phyloP scores from a whole-genome alignment of 2,797 vertebrate species.

The Rachycentron canadum region DNA sequence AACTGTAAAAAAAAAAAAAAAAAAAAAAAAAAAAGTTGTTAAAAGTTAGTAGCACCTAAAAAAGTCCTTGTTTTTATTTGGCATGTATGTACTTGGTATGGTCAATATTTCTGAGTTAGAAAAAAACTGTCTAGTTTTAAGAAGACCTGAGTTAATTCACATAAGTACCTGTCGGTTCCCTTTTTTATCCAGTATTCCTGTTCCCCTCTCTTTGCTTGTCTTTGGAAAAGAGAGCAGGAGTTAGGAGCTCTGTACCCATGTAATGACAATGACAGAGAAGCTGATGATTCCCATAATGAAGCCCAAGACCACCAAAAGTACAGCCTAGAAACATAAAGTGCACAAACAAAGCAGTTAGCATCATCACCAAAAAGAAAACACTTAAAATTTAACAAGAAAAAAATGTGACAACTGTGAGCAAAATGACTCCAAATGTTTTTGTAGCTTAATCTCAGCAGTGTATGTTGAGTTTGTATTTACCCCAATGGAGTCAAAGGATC shows the following conservation, averaged over 20 bases:
- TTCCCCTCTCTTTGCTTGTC: slow-evolving; percentile 42
- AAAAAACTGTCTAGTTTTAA: slow-evolving; percentile 10
- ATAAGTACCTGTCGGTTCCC: slow-evolving; percentile 25
- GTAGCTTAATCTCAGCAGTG: background rate
- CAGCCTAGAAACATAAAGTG: slow-evolving; percentile 73
- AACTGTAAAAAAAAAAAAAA: slow-evolving; percentile 12
- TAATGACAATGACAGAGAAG: slow-evolving; percentile 88
- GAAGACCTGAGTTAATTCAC: slow-evolving; percentile 30
- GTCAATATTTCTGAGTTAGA: background rate
- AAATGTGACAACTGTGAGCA: background rate
- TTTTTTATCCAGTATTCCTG: slow-evolving; percentile 36
- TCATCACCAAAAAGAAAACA: background rate
- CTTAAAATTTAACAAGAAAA: background rate
- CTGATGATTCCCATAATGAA: slow-evolving; percentile 89
- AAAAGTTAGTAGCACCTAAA: background rate
- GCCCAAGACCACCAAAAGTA: slow-evolving; percentile 86
- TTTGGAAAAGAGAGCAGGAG: background rate
- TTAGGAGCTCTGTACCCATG: slow-evolving; percentile 84
- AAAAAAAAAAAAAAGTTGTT: too few species aligned
- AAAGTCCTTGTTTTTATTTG: background rate
- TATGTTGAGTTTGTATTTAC: slow-evolving; percentile 78
- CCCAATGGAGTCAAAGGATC: slow-evolving; percentile 89
- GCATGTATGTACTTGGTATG: background rate
- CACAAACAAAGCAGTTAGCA: slow-evolving; percentile 23
- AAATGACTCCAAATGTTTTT: background rate